These are phyloP conservation scores for Oryzias curvinotus DNA, from an alignment of 2,113 vertebrate species.

Conservation along the genomic window DNA sequence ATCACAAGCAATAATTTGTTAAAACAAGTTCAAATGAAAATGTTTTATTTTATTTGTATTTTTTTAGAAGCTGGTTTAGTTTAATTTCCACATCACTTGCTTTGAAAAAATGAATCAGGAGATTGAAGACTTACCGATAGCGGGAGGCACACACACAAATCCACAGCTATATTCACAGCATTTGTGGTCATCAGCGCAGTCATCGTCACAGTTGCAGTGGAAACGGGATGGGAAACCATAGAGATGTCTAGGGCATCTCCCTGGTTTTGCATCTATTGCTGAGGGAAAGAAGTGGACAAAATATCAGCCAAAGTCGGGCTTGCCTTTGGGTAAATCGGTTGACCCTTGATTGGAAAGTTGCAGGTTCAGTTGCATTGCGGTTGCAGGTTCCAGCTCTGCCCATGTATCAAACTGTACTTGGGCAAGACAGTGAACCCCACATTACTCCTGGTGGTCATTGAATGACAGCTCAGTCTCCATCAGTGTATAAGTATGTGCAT, in stretches of 20 bases:
- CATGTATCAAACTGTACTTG: too few species aligned
- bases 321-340: not conserved
- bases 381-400: too few species aligned
- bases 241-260: conserved; percentile 61
- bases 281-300: conserved; percentile 8
- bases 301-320: not conserved
- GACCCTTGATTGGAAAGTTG: too few species aligned
- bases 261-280: conserved; percentile 32
- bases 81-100: too few species aligned
- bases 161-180: conserved; percentile 66
- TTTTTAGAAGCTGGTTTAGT: too few species aligned
- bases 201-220: conserved; percentile 61
- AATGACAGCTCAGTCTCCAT: too few species aligned
- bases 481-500: too few species aligned
- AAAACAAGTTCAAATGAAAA: too few species aligned
- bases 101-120: not conserved
- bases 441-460: too few species aligned
- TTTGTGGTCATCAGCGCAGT: conserved; percentile 62
- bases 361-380: too few species aligned
- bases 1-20: not conserved
- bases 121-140: conserved; percentile 59
- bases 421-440: too few species aligned
- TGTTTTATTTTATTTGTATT: too few species aligned
- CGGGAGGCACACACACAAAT: conserved; percentile 67
- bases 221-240: conserved; percentile 53